Conservation (phyloP, 2,113 vertebrate genomes). For the Synodontis membranacea region DNA sequence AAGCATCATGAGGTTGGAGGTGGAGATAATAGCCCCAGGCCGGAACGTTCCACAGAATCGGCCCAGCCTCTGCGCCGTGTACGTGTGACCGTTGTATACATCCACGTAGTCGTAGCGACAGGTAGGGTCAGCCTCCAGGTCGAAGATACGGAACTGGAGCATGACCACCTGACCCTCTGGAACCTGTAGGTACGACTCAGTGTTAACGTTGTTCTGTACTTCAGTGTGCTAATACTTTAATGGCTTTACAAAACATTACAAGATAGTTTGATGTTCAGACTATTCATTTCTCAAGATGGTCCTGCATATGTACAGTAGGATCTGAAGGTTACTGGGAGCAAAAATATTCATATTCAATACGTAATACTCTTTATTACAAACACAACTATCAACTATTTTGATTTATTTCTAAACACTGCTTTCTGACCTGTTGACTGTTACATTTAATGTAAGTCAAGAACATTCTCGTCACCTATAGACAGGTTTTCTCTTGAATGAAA, state of each 20-base stretch:
- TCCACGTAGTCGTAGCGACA: conserved; percentile 88
- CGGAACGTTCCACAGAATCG: conserved; percentile 89
- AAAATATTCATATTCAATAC: too few species aligned
- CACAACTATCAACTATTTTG: too few species aligned
- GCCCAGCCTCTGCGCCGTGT: conserved; percentile 78
- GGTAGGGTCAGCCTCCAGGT: conserved; percentile 83
- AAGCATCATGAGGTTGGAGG: conserved; percentile 84
- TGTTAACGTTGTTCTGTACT: background rate
- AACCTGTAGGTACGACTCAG: conserved; percentile 70
- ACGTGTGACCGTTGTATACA: conserved; percentile 80
- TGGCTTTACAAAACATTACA: background rate
- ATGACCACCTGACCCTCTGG: conserved; percentile 84
- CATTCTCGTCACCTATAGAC: background rate
- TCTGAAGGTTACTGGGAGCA: background rate
- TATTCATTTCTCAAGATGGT: background rate
- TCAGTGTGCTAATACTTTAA: background rate
- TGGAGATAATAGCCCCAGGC: conserved; percentile 82
- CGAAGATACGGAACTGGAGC: conserved; percentile 86
- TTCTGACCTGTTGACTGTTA: background rate
- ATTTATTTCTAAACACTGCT: background rate
- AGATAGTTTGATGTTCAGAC: background rate
- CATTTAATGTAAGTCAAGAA: too few species aligned
- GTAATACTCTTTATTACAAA: too few species aligned
- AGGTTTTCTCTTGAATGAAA: background rate
- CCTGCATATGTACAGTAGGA: background rate